Percentiles rank a stretch among this genome's conserved stretches.
Evolutionary conservation across 2,797 vertebrate genomes (phyloP).

Genomic region (Odontamblyopus rebecca): DNA sequence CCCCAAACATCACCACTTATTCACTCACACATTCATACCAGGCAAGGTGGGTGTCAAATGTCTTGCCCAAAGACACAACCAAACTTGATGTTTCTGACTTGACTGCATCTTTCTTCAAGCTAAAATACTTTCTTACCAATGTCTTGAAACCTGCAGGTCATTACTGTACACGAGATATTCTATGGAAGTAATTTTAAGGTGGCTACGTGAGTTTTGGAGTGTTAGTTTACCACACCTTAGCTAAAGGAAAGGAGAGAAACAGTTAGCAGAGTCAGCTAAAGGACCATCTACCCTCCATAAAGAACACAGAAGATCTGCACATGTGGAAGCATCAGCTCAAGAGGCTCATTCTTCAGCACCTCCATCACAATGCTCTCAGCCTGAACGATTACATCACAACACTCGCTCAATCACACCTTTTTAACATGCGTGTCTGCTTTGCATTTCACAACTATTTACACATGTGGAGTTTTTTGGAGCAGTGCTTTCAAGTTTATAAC

Average conservation of each 20-base stretch:
- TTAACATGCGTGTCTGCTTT: constrained; percentile 10
- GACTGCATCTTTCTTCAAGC: no score
- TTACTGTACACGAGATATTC: no score
- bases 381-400: not conserved
- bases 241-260: constrained; percentile 21
- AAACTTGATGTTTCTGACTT: no score
- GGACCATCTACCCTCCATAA: constrained; percentile 58
- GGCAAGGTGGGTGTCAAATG: no score
- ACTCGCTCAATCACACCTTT: constrained; percentile 32
- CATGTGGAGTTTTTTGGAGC: constrained; percentile 25
- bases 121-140: no score
- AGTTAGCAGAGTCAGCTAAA: constrained; percentile 64
- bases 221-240: not conserved
- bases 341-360: constrained; percentile 54
- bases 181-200: no score
- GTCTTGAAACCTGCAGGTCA: no score
- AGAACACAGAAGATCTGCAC: constrained; percentile 48
- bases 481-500: constrained; percentile 28
- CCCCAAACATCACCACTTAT: no score
- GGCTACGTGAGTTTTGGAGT: no score
- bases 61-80: no score
- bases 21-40: no score
- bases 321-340: constrained; percentile 47
- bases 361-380: constrained; percentile 14
- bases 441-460: constrained; percentile 40